Evolutionary conservation across 1,140 invertebrate genomes (phyloP), one percentile per base, ranked within the genome.

Genomic region (Heliconius eleuchia): DNA sequence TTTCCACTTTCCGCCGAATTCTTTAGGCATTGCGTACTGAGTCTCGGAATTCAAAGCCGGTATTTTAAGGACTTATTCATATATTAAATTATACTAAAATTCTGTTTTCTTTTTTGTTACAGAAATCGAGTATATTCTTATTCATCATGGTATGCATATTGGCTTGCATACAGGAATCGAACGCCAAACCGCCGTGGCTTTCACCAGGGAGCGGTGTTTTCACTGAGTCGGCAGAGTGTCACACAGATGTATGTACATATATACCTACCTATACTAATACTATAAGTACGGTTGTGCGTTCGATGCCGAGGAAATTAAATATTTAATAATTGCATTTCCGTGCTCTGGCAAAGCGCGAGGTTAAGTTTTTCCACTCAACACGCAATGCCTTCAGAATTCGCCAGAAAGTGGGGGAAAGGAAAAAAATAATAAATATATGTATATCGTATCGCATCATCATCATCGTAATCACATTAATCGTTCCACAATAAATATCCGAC

Each of bases 161-260:
- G n/a, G 23, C 84, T 27, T 73, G 88, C 9, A 73, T 92, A 18
- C 83, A 76, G 78, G 87, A 88, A 70, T 82, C 88, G 46, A 85
- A 83, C 46, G 89, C 92, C 9, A 81, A 85, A 74, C 89, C 92
- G 0, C 90, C 89, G 0, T 91, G 90, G 89, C 80, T 89, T 19
- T 78, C 84, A 1, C 85, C 85, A 0, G 83, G 80, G 71, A 91
- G 88, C 46, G 88, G 80, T 0, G 84, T 92, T 0, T 93, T 91
- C 75, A 93, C 87, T 3, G 85, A 90, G 79, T 88, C 91, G 3
- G 90, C 90, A 19, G 90, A 88, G 52, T 93, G 92, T 86, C 87
- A 91, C 66, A 91, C 90, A n/a, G 91, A 93, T 77, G 92, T 93
- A 83, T 87, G 91, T 89, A 72, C 34, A 46, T 19, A 18, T 52